A percentile compares a stretch with the other conserved stretches of the same genome.
Conservation (phyloP, 2,797 vertebrate species). For the Acomys russatus region DNA sequence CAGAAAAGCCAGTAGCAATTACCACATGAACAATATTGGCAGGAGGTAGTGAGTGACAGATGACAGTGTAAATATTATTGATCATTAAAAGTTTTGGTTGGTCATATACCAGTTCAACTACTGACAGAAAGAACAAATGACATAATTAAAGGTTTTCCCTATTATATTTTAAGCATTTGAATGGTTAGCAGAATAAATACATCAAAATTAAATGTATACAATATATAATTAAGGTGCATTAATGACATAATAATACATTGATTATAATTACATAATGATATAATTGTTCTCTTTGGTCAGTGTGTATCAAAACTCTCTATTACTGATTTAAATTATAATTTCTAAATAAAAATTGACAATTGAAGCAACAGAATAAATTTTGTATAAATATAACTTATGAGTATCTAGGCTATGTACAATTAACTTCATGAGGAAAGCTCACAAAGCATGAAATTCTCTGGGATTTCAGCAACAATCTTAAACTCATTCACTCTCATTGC, state of each 20-base stretch:
- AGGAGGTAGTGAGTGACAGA: neutral
- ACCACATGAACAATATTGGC: neutral
- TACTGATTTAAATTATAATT: slow-evolving; percentile 66
- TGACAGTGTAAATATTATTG: neutral
- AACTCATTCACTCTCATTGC: neutral
- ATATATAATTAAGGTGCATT: slow-evolving; percentile 41
- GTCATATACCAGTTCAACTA: neutral
- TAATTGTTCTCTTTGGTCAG: neutral
- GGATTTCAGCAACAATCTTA: slow-evolving; percentile 67
- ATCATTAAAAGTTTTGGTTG: neutral
- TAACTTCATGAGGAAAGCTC: slow-evolving; percentile 29
- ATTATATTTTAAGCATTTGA: slow-evolving; percentile 44
- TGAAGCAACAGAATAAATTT: slow-evolving; percentile 77
- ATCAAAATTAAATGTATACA: slow-evolving; percentile 46
- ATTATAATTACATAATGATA: neutral
- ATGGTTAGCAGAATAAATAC: neutral
- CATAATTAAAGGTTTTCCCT: neutral
- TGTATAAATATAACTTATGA: slow-evolving; percentile 63
- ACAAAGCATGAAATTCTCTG: slow-evolving; percentile 64
- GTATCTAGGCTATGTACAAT: slow-evolving; percentile 73
- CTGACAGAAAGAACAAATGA: slow-evolving; percentile 13
- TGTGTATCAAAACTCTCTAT: slow-evolving; percentile 37
- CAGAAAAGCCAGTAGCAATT: slow-evolving; percentile 30
- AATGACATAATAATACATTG: neutral
- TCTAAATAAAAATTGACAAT: slow-evolving; percentile 64